Evolutionary conservation across 2,888 invertebrate genomes (phyloP).

Genomic region (Oscheius sp.): DNA sequence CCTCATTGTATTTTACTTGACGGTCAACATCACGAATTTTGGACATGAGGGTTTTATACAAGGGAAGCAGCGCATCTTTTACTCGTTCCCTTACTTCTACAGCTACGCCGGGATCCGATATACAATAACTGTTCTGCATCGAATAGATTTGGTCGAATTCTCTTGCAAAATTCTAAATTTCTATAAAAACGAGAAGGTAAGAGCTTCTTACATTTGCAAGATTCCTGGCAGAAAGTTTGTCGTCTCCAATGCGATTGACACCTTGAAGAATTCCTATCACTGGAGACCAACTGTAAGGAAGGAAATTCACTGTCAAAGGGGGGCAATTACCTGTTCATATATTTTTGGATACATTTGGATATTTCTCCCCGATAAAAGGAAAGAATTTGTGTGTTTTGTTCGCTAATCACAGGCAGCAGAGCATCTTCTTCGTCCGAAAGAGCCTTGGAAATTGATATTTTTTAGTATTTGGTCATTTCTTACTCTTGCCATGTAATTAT

Average conservation of each 20-base stretch:
- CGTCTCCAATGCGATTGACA: constrained; percentile 47
- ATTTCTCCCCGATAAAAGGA: constrained; percentile 67
- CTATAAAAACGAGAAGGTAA: background rate
- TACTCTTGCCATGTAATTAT: constrained; percentile 66
- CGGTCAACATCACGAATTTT: constrained; percentile 1
- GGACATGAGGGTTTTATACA: background rate
- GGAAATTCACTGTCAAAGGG: no score
- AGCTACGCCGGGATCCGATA: constrained; percentile 62
- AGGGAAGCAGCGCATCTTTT: constrained; percentile 10
- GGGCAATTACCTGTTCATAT: constrained; percentile 46
- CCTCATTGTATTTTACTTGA: constrained; percentile 41
- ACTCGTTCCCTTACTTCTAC: constrained; percentile 55
- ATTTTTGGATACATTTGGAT: constrained; percentile 57
- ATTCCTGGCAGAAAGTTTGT: constrained; percentile 42
- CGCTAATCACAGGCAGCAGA: constrained; percentile 59
- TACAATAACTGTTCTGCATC: constrained; percentile 65
- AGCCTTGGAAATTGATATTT: constrained; percentile 28
- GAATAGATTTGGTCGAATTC: constrained; percentile 67
- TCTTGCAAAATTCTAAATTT: constrained; percentile 59
- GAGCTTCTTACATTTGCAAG: constrained; percentile 45
- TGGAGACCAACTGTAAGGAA: constrained; percentile 59
- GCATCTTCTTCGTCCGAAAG: constrained; percentile 55
- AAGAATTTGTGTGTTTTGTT: constrained; percentile 60
- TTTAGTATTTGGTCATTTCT: background rate
- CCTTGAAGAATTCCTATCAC: constrained; percentile 45